Evolutionary conservation across 1,140 invertebrate genomes (phyloP).

Genomic region (Macrosteles quadrilineatus): DNA sequence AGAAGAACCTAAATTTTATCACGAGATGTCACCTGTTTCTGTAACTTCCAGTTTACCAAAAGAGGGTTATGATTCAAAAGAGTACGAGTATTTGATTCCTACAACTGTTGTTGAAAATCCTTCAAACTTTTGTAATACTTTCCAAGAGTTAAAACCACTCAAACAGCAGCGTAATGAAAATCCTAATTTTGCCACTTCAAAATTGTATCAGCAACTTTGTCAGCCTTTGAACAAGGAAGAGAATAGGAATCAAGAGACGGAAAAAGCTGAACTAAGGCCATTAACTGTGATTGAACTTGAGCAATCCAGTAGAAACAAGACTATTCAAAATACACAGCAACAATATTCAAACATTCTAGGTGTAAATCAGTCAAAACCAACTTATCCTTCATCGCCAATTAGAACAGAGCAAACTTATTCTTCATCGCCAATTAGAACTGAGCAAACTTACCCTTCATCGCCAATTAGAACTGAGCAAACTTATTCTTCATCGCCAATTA

Average conservation of each 20-base stretch:
- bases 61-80: neutral
- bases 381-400: no score
- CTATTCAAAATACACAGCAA: neutral
- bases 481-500: no score
- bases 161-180: neutral
- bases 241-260: neutral
- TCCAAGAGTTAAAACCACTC: neutral
- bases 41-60: neutral
- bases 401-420: no score
- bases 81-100: no score
- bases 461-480: no score
- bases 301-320: neutral
- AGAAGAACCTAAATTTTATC: neutral
- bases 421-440: no score
- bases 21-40: neutral
- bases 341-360: neutral
- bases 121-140: neutral
- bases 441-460: no score
- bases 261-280: neutral
- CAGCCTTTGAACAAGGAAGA: neutral
- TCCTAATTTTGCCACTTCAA: neutral
- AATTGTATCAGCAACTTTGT: constrained; percentile 20
- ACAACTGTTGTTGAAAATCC: no score
- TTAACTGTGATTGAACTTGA: neutral
- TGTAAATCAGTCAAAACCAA: no score